These are phyloP conservation scores for Drosophila robusta DNA, from an alignment of 2,888 invertebrate species.

Conservation along the genomic window DNA sequence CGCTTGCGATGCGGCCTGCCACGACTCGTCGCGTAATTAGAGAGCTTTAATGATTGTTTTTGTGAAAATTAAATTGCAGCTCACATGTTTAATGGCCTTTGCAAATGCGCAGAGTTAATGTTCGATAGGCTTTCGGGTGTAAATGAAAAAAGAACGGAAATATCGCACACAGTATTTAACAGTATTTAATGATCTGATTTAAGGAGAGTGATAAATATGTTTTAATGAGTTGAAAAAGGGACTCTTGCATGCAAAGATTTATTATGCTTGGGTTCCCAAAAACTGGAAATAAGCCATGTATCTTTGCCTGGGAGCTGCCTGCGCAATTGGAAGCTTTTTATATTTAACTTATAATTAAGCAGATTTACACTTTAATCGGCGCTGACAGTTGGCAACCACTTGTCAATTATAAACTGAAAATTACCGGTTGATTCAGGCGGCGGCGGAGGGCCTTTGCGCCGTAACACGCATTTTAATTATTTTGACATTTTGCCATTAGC, in stretches of 20 bases:
- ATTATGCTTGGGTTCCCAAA: neutral
- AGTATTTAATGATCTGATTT: conserved; percentile 15
- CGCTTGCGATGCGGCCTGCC: neutral
- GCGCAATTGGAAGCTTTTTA: conserved; percentile 13
- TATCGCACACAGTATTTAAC: conserved; percentile 10
- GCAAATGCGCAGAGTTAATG: conserved; percentile 17
- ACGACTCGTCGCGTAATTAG: conserved; percentile 43
- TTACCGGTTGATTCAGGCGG: conserved; percentile 24
- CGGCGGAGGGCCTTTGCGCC: conserved; percentile 16
- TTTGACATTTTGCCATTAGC: conserved; percentile 80
- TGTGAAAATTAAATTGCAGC: conserved; percentile 47
- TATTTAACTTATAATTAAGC: conserved; percentile 68
- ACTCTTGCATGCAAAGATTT: neutral
- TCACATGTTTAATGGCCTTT: conserved; percentile 40
- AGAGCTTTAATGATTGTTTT: conserved; percentile 53
- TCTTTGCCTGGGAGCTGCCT: neutral
- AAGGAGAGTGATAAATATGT: neutral
- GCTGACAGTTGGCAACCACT: conserved; percentile 72
- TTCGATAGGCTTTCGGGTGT: conserved; percentile 1
- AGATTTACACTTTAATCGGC: conserved; percentile 67
- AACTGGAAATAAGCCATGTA: neutral
- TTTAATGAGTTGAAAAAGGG: neutral
- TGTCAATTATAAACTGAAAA: conserved; percentile 59
- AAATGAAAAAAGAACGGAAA: conserved; percentile 2
- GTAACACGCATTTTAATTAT: conserved; percentile 70